These are phyloP conservation scores for Cryptotermes secundus DNA, from an alignment of 1,140 invertebrate species.

Conservation along the genomic window DNA sequence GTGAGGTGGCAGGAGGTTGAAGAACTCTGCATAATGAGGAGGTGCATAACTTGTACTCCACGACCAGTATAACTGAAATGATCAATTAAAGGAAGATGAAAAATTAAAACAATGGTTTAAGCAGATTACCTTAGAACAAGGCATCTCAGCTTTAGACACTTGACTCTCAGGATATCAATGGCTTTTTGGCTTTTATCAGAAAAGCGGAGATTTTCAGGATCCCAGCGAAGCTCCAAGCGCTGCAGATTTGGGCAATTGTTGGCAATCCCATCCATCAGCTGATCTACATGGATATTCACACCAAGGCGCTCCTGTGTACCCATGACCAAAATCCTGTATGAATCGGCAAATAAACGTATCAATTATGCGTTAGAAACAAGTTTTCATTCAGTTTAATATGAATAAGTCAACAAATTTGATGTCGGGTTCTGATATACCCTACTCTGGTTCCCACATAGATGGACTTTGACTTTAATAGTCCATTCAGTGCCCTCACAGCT, in stretches of 20 bases:
- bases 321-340: slow-evolving; percentile 87
- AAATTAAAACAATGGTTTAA: background rate
- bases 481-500: too few species aligned
- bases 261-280: slow-evolving; percentile 96
- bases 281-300: slow-evolving; percentile 95
- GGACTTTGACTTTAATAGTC: too few species aligned
- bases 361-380: background rate
- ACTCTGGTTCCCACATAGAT: too few species aligned
- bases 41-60: too few species aligned
- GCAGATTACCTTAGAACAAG: slow-evolving; percentile 71
- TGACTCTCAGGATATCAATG: slow-evolving; percentile 86
- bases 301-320: slow-evolving; percentile 95
- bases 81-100: too few species aligned
- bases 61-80: too few species aligned
- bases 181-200: slow-evolving; percentile 99
- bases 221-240: slow-evolving; percentile 94
- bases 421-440: too few species aligned
- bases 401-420: too few species aligned
- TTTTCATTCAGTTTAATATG: too few species aligned
- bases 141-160: slow-evolving; percentile 81
- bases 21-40: too few species aligned
- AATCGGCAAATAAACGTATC: background rate
- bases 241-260: slow-evolving; percentile 88
- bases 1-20: too few species aligned
- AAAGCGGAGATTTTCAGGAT: slow-evolving; percentile 96